These are phyloP conservation scores for Zoanthus gigantus DNA, from an alignment of 92 coral and sea anemone genomes.

Conservation along the genomic window DNA sequence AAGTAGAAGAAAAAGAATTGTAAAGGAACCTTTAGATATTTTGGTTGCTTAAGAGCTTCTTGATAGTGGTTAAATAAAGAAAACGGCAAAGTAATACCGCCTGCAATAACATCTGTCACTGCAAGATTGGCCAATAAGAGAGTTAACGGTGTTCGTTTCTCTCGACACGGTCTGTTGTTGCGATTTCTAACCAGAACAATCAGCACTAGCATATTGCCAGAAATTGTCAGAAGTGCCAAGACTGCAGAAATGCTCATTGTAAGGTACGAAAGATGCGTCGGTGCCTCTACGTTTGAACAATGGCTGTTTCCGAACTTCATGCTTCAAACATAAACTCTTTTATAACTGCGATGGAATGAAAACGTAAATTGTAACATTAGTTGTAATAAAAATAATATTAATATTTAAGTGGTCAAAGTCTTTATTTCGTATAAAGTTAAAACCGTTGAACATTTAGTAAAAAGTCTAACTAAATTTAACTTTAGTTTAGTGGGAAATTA, in stretches of 20 bases:
- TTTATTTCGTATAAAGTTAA: too few relatives aligned
- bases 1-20: conserved; percentile 12
- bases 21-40: neutral
- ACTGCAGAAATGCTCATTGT: conserved; percentile 19
- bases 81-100: conserved; percentile 4
- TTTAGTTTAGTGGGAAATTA: too few relatives aligned
- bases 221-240: conserved; percentile 10
- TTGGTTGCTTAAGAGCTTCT: conserved; percentile 6
- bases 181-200: neutral
- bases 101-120: conserved; percentile 15
- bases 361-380: too few relatives aligned
- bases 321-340: neutral
- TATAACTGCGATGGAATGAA: too few relatives aligned
- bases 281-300: conserved; percentile 30
- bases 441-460: too few relatives aligned
- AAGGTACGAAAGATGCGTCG: conserved; percentile 35
- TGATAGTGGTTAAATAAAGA: neutral
- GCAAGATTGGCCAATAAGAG: conserved; percentile 33
- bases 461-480: too few relatives aligned
- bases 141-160: conserved; percentile 8
- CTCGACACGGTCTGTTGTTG: neutral
- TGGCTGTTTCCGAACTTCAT: conserved; percentile 15
- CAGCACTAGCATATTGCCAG: conserved; percentile 10
- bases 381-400: too few relatives aligned
- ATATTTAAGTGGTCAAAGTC: too few relatives aligned